Evolutionary conservation across 2,888 invertebrate genomes (phyloP), one percentile per base, ranked within the genome.

Genomic region (Bhutanitis thaidina): DNA sequence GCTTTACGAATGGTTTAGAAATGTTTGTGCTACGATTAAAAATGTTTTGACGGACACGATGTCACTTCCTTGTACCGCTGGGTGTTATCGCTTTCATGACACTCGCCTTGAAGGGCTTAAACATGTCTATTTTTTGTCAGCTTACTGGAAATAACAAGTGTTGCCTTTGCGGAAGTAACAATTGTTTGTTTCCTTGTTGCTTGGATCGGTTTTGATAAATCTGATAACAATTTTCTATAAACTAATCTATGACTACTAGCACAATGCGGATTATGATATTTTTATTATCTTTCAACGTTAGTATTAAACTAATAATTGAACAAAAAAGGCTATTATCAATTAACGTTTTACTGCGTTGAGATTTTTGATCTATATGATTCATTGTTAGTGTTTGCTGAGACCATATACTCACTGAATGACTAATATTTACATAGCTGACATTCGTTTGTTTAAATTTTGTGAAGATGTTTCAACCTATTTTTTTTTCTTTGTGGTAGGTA

Each of bases 21-120:
- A 27, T 48, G 48, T 41, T 41, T 41, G 36, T 36, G 12, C 0
- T 29, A 16, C 9, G 41, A 48, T 48, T 48, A 48, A 4, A 12
- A 48, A 25, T 35, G 15, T 36, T 36, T 15, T 29, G 15, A 36
- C 12, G 15, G 34, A 15, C 13, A 10, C 27, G 29, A 43, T 25
- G 43, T 49, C 15, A 46, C 27, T 47, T 47, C 20, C 13, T 38
- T 12, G 30, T 29, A 13, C 34, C 20, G 12, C 12, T 7, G n/a
- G n/a, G 0, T 27, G 14, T 43, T 49, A 37, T 32, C 43, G 16
- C n/a, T 37, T 49, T 27, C 32, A 12, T 9, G 35, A 7, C 16
- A 20, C n/a, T 3, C 29, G 7, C 49, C 49, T 43, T 49, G 32
- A 43, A 30, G 43, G 43, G 37, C 36, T 49, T 37, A 49, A 43